Base-by-base conservation (phyloP, 2,888 invertebrate species). In the Tiliacea citrago region DNA sequence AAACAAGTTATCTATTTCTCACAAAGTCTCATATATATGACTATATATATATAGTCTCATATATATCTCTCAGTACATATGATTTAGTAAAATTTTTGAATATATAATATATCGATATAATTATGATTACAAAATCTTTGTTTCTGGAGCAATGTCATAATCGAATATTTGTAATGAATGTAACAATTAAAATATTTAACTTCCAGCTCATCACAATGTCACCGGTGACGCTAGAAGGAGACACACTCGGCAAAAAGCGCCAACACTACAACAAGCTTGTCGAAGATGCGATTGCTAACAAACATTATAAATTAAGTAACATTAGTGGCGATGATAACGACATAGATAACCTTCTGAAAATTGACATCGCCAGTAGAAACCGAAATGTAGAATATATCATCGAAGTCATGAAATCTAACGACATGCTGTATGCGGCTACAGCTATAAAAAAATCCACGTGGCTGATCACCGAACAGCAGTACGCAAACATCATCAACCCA, bases 401-500 rank as follows among this genome's bases (percentile, higher is more conserved):
- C 9, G 89, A 90, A 51, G 90, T 92, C 51, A 80, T 95, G 1
- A 93, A 94, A 78, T 91, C 89, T 49, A 88, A 92, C 53, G 94
- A 95, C 80, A 91, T 93, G 89, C 82, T 95, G 57, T 94, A 93
- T 77, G 92, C 93, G 8, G 91, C 94, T 12, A 90, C 91, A 85
- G 94, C 92, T 35, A 91, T 95, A 51, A 95, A 93, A 76, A 87
- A 89, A 63, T 89, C 91, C 61, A 83, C 87, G n/a, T 95, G 95
- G 95, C 84, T 95, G 9, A 88, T 95, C 55, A 93, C 91, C 3
- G 93, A 95, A 39, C 81, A 87, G 9, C 85, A 93, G 73, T 94
- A 94, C 77, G 89, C 91, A 7, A 82, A 93, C 79, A 91, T 95
- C 68, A 89, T 96, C 63, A 94, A 95, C 75, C 94, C 95, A 6